phyloP scores from a whole-genome alignment of 1,140 invertebrate genomes.

The Tetragnatha versicolor region DNA sequence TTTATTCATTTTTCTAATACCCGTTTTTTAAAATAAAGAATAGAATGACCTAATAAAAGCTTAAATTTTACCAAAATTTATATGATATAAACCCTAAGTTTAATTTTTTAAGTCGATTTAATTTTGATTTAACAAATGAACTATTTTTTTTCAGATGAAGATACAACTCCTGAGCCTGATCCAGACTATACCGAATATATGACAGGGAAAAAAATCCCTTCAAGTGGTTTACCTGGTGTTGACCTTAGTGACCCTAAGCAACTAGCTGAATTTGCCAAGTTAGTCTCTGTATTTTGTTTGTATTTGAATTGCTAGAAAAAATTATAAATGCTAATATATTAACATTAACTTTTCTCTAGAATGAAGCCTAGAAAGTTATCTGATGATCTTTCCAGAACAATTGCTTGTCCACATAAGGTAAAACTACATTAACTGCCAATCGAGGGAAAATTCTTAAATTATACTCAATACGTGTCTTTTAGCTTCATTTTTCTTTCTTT shows the following conservation, averaged over 20 bases:
- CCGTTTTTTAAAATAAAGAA: too few species aligned
- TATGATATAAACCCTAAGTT: too few species aligned
- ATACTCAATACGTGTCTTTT: too few species aligned
- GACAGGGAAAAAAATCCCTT: constrained; percentile 82
- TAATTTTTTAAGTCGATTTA: too few species aligned
- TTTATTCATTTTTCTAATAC: too few species aligned
- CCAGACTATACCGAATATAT: constrained; percentile 95
- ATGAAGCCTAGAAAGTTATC: constrained; percentile 81
- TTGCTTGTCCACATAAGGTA: constrained; percentile 91
- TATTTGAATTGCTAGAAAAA: not conserved
- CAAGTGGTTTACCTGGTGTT: constrained; percentile 79
- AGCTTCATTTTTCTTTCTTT: too few species aligned
- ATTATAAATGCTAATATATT: not conserved
- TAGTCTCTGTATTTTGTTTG: not conserved
- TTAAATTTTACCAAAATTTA: too few species aligned
- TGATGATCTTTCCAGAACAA: constrained; percentile 80
- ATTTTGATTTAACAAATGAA: too few species aligned
- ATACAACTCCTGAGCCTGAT: constrained; percentile 78
- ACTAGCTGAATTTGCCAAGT: constrained; percentile 84
- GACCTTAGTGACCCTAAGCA: constrained; percentile 93
- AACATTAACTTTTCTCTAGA: constrained; percentile 1
- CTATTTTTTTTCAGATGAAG: constrained; percentile 52
- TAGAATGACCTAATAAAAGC: too few species aligned
- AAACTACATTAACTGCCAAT: too few species aligned
- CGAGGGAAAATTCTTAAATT: too few species aligned